Evolutionary conservation across 2,797 vertebrate genomes (phyloP), one percentile per base, ranked within the genome.

Genomic region (Gouania willdenowi): DNA sequence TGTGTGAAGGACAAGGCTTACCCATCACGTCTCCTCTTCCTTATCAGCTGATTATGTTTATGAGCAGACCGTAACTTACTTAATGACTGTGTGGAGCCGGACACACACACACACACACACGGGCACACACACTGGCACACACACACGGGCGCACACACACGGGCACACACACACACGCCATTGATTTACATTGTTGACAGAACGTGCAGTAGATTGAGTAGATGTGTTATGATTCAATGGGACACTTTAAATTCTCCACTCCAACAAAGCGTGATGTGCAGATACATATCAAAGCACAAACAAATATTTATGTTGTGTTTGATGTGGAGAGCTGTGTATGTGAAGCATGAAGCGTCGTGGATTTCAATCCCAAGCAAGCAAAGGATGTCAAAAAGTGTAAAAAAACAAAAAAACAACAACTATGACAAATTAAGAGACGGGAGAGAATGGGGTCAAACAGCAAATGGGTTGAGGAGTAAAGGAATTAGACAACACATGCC

Each of bases 1-100:
- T 32, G 26, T 22, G 27, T 5, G 12, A 26, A 28, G 4, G 17
- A 13, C 3, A 29, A 36, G 36, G 45, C 36, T 41, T 54, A 76
- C 19, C 70, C 56, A 51, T 75, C 74, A 71, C 44, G 66, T 80
- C 70, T 53, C 47, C 56, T 60, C 37, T 51, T 50, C 66, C 70
- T 83, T 83, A 82, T 83, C 78, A 68, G 58, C 29, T 62, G 63
- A 41, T 69, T 66, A 65, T 75, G 81, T 80, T 81, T 77, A 76
- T 74, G 66, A 78, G 50, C 63, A 54, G 68, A 73, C 68, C 62
- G 52, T 60, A 46, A n/a, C 55, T 16, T 41, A 36, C 65, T 28
- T 79, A 74, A 75, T 79, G 69, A 77, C 64, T 54, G 26, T 32
- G 27, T 31, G 35, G 36, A 58, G 59, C 13, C 19, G 31, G 29